These are phyloP conservation scores for Alaudala cheleensis DNA, from an alignment of 2,113 vertebrate species.

Conservation along the genomic window DNA sequence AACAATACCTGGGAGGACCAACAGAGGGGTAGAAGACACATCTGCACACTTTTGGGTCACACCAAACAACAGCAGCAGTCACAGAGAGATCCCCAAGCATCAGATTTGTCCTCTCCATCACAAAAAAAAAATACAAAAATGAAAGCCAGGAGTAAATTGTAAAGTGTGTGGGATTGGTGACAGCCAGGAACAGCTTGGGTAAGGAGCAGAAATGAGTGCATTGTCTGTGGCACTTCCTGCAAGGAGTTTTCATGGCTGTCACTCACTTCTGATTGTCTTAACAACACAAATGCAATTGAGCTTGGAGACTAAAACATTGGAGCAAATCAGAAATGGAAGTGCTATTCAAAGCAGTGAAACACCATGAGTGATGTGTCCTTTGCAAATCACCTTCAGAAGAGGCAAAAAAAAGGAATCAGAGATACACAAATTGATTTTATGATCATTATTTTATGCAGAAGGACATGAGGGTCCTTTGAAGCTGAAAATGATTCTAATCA, in stretches of 20 bases:
- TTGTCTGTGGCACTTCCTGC: background rate
- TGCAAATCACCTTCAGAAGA: slow-evolving; percentile 41
- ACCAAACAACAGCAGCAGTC: background rate
- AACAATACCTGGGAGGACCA: background rate
- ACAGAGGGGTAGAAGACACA: background rate
- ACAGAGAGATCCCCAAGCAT: background rate
- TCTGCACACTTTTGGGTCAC: background rate
- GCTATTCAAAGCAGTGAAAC: background rate
- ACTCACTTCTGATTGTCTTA: background rate
- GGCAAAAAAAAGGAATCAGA: slow-evolving; percentile 10
- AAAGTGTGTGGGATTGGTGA: background rate
- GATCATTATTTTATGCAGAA: slow-evolving; percentile 46
- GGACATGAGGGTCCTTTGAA: background rate
- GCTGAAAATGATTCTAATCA: slow-evolving; percentile 22
- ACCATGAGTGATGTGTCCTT: background rate
- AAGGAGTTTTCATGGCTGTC: background rate
- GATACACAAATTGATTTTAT: slow-evolving; percentile 19
- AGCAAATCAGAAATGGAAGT: background rate
- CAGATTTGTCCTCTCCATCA: background rate
- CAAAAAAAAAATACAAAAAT: background rate
- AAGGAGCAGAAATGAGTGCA: background rate
- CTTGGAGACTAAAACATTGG: background rate
- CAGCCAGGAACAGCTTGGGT: background rate
- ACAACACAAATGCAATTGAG: background rate
- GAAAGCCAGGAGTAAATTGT: background rate